phyloP scores from a whole-genome alignment of 2,113 vertebrate species.

The Cebidichthys violaceus region DNA sequence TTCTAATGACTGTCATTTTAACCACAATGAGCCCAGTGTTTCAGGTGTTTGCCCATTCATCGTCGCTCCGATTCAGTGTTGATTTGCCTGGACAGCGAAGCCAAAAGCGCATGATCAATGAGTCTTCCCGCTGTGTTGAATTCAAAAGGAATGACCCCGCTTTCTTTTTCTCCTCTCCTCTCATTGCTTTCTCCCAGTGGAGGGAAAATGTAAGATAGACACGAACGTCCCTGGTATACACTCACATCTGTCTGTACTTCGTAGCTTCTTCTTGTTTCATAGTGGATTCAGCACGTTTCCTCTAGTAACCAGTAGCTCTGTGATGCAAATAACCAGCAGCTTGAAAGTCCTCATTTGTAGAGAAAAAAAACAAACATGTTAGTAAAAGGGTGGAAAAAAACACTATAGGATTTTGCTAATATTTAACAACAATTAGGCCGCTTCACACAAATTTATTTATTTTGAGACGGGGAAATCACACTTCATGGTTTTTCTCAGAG shows the following conservation, averaged over 20 bases:
- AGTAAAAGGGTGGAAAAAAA: conserved; percentile 72
- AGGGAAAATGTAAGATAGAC: conserved; percentile 84
- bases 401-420: conserved; percentile 65
- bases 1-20: conserved; percentile 72
- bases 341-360: conserved; percentile 76
- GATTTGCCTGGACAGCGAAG: conserved; percentile 68
- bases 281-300: conserved; percentile 78
- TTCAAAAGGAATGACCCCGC: conserved; percentile 80
- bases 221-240: conserved; percentile 79
- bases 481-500: conserved; percentile 42
- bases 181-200: conserved; percentile 83
- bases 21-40: conserved; percentile 75
- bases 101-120: conserved; percentile 77
- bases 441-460: conserved; percentile 35
- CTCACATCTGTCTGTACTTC: conserved; percentile 77
- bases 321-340: conserved; percentile 79
- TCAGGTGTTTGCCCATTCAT: conserved; percentile 77
- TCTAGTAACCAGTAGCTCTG: conserved; percentile 72
- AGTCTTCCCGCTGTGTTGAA: conserved; percentile 76
- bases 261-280: conserved; percentile 72
- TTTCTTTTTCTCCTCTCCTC: conserved; percentile 79
- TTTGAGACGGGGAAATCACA: conserved; percentile 39
- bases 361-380: conserved; percentile 62
- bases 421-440: conserved; percentile 59
- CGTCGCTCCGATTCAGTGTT: conserved; percentile 68